These are phyloP conservation scores for Mystacides longicornis DNA, from an alignment of 2,888 invertebrate genomes.

Conservation along the genomic window DNA sequence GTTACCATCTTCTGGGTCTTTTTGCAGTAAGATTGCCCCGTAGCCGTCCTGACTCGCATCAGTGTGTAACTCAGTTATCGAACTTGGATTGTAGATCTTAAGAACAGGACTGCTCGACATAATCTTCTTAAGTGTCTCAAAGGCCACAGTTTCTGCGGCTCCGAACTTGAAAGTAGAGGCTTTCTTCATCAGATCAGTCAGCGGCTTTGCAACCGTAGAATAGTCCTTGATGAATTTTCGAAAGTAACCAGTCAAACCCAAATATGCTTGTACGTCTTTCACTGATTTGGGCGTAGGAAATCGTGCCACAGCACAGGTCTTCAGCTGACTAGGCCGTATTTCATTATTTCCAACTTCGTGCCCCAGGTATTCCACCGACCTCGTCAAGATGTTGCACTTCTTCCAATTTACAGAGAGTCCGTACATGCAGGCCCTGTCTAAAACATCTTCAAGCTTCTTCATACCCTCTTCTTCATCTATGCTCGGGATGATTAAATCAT, in stretches of 20 bases:
- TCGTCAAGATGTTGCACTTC: conserved; percentile 32
- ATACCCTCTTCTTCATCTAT: conserved; percentile 25
- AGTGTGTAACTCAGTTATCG: conserved; percentile 30
- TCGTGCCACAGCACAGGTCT: conserved; percentile 21
- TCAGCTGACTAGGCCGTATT: conserved; percentile 18
- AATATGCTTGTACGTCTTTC: conserved; percentile 28
- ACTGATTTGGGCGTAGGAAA: conserved; percentile 27
- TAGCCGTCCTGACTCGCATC: conserved; percentile 30
- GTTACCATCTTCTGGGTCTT: conserved; percentile 23
- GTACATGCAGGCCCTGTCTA: conserved; percentile 26
- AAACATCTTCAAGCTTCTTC: conserved; percentile 28
- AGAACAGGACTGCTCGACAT: conserved; percentile 23
- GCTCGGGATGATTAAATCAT: conserved; percentile 28
- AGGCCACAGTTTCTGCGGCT: not conserved
- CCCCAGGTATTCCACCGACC: conserved; percentile 28
- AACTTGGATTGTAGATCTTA: conserved; percentile 29
- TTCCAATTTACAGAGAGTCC: conserved; percentile 31
- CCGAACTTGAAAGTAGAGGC: conserved; percentile 23
- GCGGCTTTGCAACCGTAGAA: conserved; percentile 27
- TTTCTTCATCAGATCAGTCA: conserved; percentile 28
- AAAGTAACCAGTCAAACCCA: conserved; percentile 29
- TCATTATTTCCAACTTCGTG: conserved; percentile 12
- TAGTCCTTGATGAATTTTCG: conserved; percentile 29
- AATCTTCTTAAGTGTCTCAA: not conserved
- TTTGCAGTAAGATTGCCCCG: conserved; percentile 30